These are phyloP conservation scores for Meteorus cinctellus DNA, from an alignment of 2,888 invertebrate genomes.

Conservation along the genomic window DNA sequence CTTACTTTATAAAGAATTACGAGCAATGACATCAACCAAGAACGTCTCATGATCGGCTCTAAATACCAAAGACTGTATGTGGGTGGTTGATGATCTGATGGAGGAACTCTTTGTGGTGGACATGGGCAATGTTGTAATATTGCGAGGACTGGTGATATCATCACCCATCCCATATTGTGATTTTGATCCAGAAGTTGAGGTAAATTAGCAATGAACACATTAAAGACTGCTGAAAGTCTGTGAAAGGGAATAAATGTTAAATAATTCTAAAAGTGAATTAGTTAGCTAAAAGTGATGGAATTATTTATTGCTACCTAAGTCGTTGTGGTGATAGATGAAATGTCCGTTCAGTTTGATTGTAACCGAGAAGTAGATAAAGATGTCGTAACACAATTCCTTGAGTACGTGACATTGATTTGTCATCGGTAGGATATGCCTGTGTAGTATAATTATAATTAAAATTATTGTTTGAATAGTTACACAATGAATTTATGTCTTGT, in stretches of 20 bases:
- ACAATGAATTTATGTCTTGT: background rate
- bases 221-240: conserved; percentile 94
- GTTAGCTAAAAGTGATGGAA: background rate
- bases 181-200: conserved; percentile 97
- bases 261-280: no score
- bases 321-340: conserved; percentile 93
- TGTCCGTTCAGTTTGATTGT: conserved; percentile 91
- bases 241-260: no score
- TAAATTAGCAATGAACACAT: conserved; percentile 94
- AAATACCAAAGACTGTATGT: conserved; percentile 91
- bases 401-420: conserved; percentile 84
- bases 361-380: conserved; percentile 93
- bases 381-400: conserved; percentile 93
- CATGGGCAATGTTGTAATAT: conserved; percentile 89
- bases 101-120: conserved; percentile 78
- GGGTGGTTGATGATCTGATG: conserved; percentile 78
- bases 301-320: conserved; percentile 78
- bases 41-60: conserved; percentile 88
- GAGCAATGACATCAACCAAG: conserved; percentile 94
- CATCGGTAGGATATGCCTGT: conserved; percentile 89
- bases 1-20: conserved; percentile 95
- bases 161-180: conserved; percentile 91
- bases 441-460: background rate
- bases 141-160: conserved; percentile 88
- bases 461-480: background rate